Base-by-base conservation (phyloP, 2,888 invertebrate genomes). In the Chloromyia formosa region DNA sequence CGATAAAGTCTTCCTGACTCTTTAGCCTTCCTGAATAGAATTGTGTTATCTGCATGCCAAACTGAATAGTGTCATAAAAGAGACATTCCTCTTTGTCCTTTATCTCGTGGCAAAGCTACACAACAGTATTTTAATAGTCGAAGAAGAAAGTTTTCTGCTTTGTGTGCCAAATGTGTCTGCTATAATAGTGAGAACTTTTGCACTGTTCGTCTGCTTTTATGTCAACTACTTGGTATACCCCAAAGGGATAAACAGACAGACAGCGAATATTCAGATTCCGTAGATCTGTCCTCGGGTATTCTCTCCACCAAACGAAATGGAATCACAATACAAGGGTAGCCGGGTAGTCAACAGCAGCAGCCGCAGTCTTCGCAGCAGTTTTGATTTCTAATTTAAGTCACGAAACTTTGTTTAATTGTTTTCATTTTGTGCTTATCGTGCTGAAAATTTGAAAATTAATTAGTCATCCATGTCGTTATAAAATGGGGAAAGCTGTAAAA, bases 401-500 rank as follows among this genome's bases (percentile, higher is more conserved):
- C 62, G 62, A 42, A 64, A 64, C 23, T 35, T n/a, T 40, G 62
- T 64, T 16, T 64, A 64, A 64, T 64, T 64, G 62, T 64, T 64
- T 64, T 40, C 40, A 64, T 64, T 64, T 64, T 64, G 62, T 64
- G 62, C 62, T 64, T 64, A 64, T 64, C 62, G 40, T 20, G 62
- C 40, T 64, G 62, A 61, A 61, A 56, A 61, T 61, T 61, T 61
- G 61, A 22, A 27, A 61, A 27, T 61, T 14, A 61, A 64, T 64
- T 42, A 64, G 12, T 64, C 16, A 14, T 49, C 12, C 16, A n/a
- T n/a, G 16, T 49, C 49, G 49, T 49, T 49, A 49, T 3, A n/a
- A n/a, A 49, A 49, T 35, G 27, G 7, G 27, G 27, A 35, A 35
- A 35, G n/a, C n/a, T n/a, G n/a, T n/a, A n/a, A n/a, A n/a, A n/a